These are phyloP conservation scores for Hanleya hanleyi DNA, from an alignment of 2,888 invertebrate species.

Conservation along the genomic window DNA sequence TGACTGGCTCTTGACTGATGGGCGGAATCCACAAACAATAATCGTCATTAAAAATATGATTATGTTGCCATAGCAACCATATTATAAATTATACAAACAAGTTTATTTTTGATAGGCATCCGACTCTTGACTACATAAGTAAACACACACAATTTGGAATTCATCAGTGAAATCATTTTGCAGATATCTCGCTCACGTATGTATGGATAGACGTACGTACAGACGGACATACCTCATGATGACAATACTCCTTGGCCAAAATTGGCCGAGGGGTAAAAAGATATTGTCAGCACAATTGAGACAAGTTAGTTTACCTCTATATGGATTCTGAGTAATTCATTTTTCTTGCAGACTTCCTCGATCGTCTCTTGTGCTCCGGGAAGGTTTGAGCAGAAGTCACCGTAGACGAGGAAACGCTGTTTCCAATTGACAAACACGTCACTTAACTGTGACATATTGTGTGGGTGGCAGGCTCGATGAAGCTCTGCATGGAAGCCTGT, in stretches of 20 bases:
- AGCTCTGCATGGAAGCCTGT: slow-evolving; percentile 88
- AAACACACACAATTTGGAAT: too few species aligned
- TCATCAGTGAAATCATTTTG: too few species aligned
- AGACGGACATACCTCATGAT: not conserved
- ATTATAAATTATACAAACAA: too few species aligned
- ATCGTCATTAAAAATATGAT: too few species aligned
- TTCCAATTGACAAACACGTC: slow-evolving; percentile 87
- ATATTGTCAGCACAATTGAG: not conserved
- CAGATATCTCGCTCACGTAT: too few species aligned
- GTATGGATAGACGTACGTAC: too few species aligned
- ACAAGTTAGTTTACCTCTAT: slow-evolving; percentile 54
- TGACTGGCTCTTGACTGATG: too few species aligned
- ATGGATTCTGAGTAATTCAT: slow-evolving; percentile 77
- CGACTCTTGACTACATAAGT: too few species aligned
- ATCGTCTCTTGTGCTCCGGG: slow-evolving; percentile 90
- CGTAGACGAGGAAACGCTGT: slow-evolving; percentile 93
- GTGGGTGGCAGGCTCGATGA: slow-evolving; percentile 75
- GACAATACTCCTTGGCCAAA: not conserved
- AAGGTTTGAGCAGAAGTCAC: slow-evolving; percentile 96
- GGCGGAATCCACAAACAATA: too few species aligned
- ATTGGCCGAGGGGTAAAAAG: too few species aligned
- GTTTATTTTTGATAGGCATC: too few species aligned
- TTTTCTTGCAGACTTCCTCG: slow-evolving; percentile 83
- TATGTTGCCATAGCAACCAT: too few species aligned
- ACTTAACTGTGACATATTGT: slow-evolving; percentile 34